Evolutionary conservation across 2,797 vertebrate genomes (phyloP), one percentile per base, ranked within the genome.

Genomic region (Ceryle rudis): DNA sequence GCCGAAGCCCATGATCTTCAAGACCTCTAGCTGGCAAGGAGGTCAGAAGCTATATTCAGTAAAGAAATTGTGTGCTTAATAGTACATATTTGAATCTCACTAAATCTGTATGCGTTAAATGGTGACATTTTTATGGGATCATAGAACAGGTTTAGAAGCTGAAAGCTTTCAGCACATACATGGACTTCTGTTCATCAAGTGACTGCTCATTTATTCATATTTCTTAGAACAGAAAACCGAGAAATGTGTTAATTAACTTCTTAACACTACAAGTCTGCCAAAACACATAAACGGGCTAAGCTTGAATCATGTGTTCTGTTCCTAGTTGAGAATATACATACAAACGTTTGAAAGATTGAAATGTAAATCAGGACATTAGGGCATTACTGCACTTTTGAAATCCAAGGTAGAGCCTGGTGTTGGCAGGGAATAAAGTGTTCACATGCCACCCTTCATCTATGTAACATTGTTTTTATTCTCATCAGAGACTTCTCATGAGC

Each of bases 171-270:
- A 73, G 37, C 5, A 29, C 31, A 58, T 86, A 81, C 42, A 44
- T 0, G 2, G 46, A 28, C 37, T 90, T 66, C n/a, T 88, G 46
- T 60, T 95, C 33, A 75, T 81, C 51, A 4, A 15, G 31, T 21
- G 28, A 75, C 19, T 81, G 41, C 33, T 89, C 13, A 15, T 72
- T 86, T 87, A 25, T 37, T 81, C 6, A 0, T 67, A 81, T 69
- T 91, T 91, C 33, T 86, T 86, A 67, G 41, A 86, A 57, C 6
- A 80, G 39, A 89, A 84, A 92, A 64, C 33, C 41, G 44, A 88
- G 42, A 80, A 86, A 77, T 1, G 5, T 46, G 51, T 52, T 86
- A 95, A 81, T 47, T 57, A 74, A 29, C 7, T 6, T 11, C 39
- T 90, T 77, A 70, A 60, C 52, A 39, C 26, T 42, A 12, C 7